Conservation (phyloP, 2,113 vertebrate genomes). For the Herpetotheres cachinnans region DNA sequence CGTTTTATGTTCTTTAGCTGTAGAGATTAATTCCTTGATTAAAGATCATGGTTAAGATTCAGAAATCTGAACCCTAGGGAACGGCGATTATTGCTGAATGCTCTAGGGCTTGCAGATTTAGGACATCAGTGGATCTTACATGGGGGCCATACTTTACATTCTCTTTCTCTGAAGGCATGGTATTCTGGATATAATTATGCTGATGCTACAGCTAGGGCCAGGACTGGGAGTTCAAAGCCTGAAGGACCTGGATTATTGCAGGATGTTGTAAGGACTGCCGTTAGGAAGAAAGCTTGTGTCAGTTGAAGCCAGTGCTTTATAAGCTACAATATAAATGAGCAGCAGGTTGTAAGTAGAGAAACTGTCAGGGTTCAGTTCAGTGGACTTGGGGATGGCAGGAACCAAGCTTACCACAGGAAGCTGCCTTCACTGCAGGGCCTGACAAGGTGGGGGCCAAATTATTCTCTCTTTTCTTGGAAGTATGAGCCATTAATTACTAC, state of each 20-base stretch:
- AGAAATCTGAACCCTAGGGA: neutral
- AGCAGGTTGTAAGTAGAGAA: neutral
- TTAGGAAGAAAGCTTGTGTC: neutral
- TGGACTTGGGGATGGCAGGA: neutral
- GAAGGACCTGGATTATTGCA: neutral
- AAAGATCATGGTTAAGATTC: neutral
- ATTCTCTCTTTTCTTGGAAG: neutral
- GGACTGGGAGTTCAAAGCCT: neutral
- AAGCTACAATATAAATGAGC: neutral
- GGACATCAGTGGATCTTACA: neutral
- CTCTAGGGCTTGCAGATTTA: neutral
- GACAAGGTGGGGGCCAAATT: neutral
- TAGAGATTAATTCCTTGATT: conserved; percentile 34
- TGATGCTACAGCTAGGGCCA: neutral
- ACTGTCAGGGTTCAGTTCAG: neutral
- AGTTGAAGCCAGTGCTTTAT: neutral
- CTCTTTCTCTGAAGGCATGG: neutral
- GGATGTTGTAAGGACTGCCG: neutral
- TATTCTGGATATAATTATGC: neutral
- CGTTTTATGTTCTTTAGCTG: neutral
- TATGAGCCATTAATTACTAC: neutral
- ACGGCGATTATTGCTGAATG: neutral
- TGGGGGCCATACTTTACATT: neutral
- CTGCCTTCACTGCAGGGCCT: neutral
- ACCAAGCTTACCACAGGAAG: neutral